Conservation (phyloP, 2,797 vertebrate genomes). For the Intellagama lesueurii region DNA sequence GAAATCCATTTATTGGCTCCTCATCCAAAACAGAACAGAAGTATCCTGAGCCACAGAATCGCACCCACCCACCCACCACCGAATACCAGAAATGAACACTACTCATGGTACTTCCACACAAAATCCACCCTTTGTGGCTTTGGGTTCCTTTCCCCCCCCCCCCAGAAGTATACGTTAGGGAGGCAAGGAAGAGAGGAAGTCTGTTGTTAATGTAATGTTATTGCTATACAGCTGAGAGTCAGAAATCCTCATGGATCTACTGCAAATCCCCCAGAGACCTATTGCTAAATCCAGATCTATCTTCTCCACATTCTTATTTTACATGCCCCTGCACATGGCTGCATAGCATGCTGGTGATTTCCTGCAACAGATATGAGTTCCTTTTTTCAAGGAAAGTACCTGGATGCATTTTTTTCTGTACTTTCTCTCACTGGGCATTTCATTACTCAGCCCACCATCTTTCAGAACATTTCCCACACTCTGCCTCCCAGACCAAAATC, state of each 20-base stretch:
- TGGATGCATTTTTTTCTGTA: no score
- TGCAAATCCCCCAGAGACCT: background rate
- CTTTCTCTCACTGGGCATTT: background rate
- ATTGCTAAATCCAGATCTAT: background rate
- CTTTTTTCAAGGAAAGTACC: background rate
- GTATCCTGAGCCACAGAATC: background rate
- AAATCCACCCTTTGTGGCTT: background rate
- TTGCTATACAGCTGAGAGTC: background rate
- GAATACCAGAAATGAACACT: background rate
- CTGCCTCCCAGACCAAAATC: background rate
- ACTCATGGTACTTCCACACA: background rate
- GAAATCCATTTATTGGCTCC: background rate
- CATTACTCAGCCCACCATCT: background rate
- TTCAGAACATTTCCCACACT: background rate
- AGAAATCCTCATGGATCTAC: background rate
- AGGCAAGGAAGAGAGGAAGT: background rate
- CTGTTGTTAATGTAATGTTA: background rate
- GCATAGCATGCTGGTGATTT: background rate
- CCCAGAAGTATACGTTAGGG: background rate
- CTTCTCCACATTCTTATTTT: background rate
- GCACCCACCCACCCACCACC: no score
- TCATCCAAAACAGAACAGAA: background rate
- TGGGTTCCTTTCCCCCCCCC: background rate
- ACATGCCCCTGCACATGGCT: no score
- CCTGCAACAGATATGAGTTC: background rate